A percentile compares a stretch with the other conserved stretches of the same genome.
phyloP scores from a whole-genome alignment of 2,888 invertebrate genomes.

The Steinernema scapterisci region DNA sequence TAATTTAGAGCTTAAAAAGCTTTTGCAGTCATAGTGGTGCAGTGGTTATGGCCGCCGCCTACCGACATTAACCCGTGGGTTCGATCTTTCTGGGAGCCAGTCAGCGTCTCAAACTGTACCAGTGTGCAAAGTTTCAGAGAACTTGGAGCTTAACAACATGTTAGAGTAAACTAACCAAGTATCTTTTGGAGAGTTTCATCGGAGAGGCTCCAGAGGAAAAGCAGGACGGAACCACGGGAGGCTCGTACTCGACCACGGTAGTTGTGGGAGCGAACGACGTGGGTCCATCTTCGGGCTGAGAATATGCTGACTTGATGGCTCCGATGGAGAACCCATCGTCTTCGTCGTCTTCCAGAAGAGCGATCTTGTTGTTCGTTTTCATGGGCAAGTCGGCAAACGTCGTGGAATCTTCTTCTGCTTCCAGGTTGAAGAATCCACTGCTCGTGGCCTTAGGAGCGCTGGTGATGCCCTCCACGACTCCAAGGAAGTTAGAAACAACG shows the following conservation, averaged over 20 bases:
- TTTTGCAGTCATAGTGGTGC: too few species aligned
- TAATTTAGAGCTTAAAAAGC: too few species aligned
- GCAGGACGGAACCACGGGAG: slow-evolving; percentile 74
- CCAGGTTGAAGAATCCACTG: not conserved
- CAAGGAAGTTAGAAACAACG: not conserved
- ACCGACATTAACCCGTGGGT: too few species aligned
- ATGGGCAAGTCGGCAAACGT: not conserved
- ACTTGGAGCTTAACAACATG: too few species aligned
- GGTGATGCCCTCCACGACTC: not conserved
- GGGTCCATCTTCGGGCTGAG: not conserved
- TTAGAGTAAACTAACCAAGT: slow-evolving; percentile 73
- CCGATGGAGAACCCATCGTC: slow-evolving; percentile 15
- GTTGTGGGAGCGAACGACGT: slow-evolving; percentile 30
- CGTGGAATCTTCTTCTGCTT: not conserved
- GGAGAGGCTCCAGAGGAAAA: slow-evolving; percentile 92
- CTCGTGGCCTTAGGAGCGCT: not conserved
- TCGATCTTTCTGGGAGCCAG: too few species aligned
- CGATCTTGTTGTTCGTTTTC: not conserved
- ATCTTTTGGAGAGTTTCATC: slow-evolving; percentile 80
- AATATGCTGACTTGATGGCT: slow-evolving; percentile 6
- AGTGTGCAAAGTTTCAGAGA: too few species aligned
- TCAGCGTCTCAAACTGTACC: too few species aligned
- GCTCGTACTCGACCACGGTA: slow-evolving; percentile 17
- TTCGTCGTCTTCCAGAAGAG: not conserved
- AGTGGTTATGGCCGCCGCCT: too few species aligned